phyloP scores from a whole-genome alignment of 2,797 vertebrate genomes.

The Acanthurus lineatus region DNA sequence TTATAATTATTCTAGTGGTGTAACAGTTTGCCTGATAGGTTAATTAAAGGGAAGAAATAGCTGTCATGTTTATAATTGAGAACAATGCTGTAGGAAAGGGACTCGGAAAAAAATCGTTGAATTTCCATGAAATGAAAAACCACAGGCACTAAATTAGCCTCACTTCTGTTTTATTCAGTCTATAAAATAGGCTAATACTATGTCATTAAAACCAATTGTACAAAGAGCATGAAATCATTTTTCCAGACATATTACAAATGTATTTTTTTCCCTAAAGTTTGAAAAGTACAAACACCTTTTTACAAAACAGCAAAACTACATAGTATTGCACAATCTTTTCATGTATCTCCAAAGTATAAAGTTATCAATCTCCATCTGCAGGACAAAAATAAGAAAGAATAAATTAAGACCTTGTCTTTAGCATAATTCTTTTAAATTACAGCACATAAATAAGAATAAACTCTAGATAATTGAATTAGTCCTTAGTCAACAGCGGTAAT shows the following conservation, averaged over 20 bases:
- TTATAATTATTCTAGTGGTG: not conserved
- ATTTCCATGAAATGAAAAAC: constrained; percentile 4
- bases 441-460: constrained; percentile 86
- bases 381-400: constrained; percentile 83
- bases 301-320: constrained; percentile 97
- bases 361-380: constrained; percentile 83
- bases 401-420: constrained; percentile 87
- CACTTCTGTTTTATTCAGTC: constrained; percentile 83
- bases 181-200: constrained; percentile 85
- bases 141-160: constrained; percentile 52
- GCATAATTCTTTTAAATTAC: constrained; percentile 83
- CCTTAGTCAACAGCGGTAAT: constrained; percentile 78
- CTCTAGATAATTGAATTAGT: constrained; percentile 83
- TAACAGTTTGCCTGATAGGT: not conserved
- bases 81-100: not conserved
- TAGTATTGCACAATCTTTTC: constrained; percentile 97
- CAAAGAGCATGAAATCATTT: constrained; percentile 85
- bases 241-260: constrained; percentile 83
- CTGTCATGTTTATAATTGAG: not conserved
- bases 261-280: constrained; percentile 80
- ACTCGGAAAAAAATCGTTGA: not conserved
- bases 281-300: constrained; percentile 93
- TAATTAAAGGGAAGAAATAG: not conserved
- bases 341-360: constrained; percentile 94
- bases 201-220: constrained; percentile 84